Percentiles rank a stretch among this genome's conserved stretches.
phyloP scores from a whole-genome alignment of 2,888 invertebrate species.

The Rhagonycha lutea region DNA sequence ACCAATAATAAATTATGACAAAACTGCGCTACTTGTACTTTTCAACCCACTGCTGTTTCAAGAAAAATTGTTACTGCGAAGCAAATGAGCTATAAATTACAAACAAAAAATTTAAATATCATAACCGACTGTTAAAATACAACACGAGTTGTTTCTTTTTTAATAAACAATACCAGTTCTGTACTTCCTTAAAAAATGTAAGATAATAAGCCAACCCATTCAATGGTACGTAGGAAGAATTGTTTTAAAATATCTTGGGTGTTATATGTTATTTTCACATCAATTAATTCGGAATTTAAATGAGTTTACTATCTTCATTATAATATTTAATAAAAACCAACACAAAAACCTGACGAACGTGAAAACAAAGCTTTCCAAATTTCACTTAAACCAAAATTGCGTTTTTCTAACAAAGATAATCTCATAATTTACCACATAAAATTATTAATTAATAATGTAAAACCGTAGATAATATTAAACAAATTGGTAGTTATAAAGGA shows the following conservation, averaged over 20 bases:
- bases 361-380: background rate
- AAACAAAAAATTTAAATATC: background rate
- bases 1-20: background rate
- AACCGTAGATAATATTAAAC: background rate
- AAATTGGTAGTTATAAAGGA: background rate
- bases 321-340: background rate
- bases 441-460: background rate
- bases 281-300: background rate
- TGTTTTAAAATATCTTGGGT: background rate
- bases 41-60: background rate
- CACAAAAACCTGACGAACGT: background rate
- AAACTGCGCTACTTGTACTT: background rate
- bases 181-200: background rate
- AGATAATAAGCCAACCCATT: background rate
- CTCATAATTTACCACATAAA: background rate
- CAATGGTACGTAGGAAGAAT: background rate
- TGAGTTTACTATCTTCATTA: background rate
- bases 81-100: background rate
- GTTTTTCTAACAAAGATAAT: background rate
- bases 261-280: background rate
- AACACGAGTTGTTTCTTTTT: background rate
- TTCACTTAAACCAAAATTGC: background rate
- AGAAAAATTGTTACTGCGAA: background rate
- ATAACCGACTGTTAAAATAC: background rate
- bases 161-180: background rate